phyloP scores from a whole-genome alignment of 2,888 invertebrate species.

The Thysanoteuthis rhombus region DNA sequence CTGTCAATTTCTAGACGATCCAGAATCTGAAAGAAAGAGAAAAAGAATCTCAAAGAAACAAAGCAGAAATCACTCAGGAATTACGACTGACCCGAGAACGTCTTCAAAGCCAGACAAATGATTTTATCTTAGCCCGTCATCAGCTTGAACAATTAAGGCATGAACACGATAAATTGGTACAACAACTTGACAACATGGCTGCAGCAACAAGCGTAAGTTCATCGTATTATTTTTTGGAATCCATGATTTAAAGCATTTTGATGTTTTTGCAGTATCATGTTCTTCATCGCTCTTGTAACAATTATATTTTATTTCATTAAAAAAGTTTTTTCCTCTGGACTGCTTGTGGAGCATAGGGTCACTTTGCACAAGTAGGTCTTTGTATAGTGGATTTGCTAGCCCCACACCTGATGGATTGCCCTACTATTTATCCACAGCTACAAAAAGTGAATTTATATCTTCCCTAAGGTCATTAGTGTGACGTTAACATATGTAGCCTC shows the following conservation, averaged over 20 bases:
- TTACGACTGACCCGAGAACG: slow-evolving; percentile 56
- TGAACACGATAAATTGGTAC: slow-evolving; percentile 1
- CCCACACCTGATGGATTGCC: no score
- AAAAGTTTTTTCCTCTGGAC: no score
- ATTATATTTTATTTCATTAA: no score
- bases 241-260: no score
- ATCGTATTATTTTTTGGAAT: background rate
- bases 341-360: no score
- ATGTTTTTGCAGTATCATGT: background rate
- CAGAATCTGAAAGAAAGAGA: slow-evolving; percentile 50
- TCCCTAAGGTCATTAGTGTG: no score
- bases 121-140: background rate
- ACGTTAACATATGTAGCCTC: no score
- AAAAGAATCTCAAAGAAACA: slow-evolving; percentile 56
- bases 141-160: background rate
- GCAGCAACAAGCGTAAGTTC: background rate
- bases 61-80: slow-evolving; percentile 59
- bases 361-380: no score
- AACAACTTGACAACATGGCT: background rate
- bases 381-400: no score
- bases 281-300: background rate
- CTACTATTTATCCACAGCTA: no score
- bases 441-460: no score
- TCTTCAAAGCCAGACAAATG: background rate
- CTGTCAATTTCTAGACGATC: slow-evolving; percentile 43